Evolutionary conservation across 1,140 invertebrate genomes (phyloP).

Genomic region (Archivesica marissinica): DNA sequence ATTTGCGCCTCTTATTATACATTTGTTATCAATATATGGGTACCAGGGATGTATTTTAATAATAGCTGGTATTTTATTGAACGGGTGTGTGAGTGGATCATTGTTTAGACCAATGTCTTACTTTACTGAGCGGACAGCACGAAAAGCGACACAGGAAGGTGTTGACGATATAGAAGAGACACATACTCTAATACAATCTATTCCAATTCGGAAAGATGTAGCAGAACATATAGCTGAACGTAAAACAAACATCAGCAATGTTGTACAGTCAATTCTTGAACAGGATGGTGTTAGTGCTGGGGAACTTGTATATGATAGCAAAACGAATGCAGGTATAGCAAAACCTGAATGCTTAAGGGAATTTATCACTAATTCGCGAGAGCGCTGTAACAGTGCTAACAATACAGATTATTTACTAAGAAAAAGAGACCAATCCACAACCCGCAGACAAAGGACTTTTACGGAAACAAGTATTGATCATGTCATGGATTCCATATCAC

Average conservation of each 20-base stretch:
- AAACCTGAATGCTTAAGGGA: no score
- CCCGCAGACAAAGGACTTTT: not conserved
- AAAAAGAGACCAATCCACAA: not conserved
- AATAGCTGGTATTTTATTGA: conserved; percentile 6
- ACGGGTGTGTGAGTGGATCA: conserved; percentile 17
- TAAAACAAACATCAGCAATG: not conserved
- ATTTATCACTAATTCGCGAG: no score
- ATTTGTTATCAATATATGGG: conserved; percentile 5
- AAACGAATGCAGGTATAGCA: not conserved
- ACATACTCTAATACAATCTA: not conserved
- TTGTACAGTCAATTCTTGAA: not conserved
- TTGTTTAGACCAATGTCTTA: conserved; percentile 15
- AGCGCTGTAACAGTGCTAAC: not conserved
- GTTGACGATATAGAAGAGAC: not conserved
- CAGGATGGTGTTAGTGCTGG: not conserved
- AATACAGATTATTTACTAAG: not conserved
- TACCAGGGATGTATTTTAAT: conserved; percentile 30
- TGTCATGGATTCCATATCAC: not conserved
- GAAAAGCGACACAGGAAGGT: not conserved
- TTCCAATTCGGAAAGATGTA: not conserved
- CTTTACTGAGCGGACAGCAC: not conserved
- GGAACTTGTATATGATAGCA: not conserved
- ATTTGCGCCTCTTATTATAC: conserved; percentile 38
- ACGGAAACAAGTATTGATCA: not conserved
- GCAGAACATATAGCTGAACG: not conserved